Evolutionary conservation across 2,113 vertebrate genomes (phyloP).

Genomic region (Synodontis membranacea): DNA sequence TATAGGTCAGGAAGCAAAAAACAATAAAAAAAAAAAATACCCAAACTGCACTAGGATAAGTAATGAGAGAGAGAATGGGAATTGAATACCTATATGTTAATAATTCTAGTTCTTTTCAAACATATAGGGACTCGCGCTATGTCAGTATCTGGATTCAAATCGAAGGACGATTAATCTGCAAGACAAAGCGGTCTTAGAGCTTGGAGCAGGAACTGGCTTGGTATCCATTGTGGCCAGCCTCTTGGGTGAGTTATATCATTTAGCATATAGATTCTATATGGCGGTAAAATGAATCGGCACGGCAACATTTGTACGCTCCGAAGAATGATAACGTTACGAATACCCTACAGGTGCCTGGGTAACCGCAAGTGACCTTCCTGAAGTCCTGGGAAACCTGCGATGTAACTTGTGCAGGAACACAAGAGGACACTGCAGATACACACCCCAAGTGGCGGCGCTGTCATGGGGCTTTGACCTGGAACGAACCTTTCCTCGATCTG

Average conservation of each 20-base stretch:
- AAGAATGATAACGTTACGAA: neutral
- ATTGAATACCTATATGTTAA: neutral
- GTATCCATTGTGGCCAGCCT: conserved; percentile 62
- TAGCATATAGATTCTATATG: neutral
- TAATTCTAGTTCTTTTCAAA: neutral
- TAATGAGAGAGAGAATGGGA: neutral
- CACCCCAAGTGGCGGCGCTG: conserved; percentile 79
- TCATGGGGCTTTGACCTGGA: conserved; percentile 81
- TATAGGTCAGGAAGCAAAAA: neutral
- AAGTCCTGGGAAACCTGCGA: conserved; percentile 80
- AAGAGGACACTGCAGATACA: conserved; percentile 62
- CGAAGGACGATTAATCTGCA: conserved; percentile 74
- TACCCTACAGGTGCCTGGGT: conserved; percentile 79
- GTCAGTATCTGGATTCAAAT: conserved; percentile 84
- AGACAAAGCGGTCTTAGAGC: conserved; percentile 82
- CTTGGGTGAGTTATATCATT: conserved; percentile 56
- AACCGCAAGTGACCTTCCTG: conserved; percentile 85
- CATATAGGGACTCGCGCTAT: conserved; percentile 80
- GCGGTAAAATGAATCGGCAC: neutral
- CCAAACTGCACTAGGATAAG: neutral
- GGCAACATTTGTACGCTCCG: neutral
- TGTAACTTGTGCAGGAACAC: conserved; percentile 84
- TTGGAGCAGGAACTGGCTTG: conserved; percentile 89
- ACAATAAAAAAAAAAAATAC: neutral
- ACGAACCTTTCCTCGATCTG: conserved; percentile 70